A percentile compares a stretch with the other conserved stretches of the same genome.
These are phyloP conservation scores for Pangasianodon gigas DNA, from an alignment of 2,113 vertebrate genomes.

Conservation along the genomic window DNA sequence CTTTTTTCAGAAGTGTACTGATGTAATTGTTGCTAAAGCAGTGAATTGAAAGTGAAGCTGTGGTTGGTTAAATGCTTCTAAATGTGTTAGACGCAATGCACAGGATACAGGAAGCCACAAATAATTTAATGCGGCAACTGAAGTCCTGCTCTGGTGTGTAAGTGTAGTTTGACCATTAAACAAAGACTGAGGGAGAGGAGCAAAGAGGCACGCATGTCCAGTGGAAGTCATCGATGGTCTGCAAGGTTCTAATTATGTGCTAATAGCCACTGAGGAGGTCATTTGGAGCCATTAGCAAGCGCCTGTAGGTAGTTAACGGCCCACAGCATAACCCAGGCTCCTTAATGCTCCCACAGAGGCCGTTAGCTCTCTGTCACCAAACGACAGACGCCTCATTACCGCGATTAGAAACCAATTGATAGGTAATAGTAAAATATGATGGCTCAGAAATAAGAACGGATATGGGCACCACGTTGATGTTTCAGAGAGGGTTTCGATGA, in stretches of 20 bases:
- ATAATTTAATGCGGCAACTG: constrained; percentile 47
- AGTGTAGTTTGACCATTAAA: constrained; percentile 50
- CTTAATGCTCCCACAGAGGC: constrained; percentile 82
- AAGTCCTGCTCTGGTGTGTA: constrained; percentile 44
- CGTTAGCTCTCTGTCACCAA: constrained; percentile 80
- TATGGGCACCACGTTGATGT: constrained; percentile 58
- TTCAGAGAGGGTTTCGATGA: not conserved
- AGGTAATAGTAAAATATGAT: constrained; percentile 84
- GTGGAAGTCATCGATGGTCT: constrained; percentile 80
- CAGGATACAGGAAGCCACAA: constrained; percentile 28
- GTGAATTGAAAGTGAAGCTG: constrained; percentile 4
- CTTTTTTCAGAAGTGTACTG: not conserved
- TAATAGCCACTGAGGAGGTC: constrained; percentile 85
- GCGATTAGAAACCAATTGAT: constrained; percentile 84
- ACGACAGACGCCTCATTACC: constrained; percentile 79
- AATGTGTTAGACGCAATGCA: constrained; percentile 25
- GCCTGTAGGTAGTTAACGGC: constrained; percentile 85
- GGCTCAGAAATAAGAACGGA: constrained; percentile 72
- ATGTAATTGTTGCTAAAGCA: not conserved
- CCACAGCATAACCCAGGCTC: constrained; percentile 81
- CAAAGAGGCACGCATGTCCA: constrained; percentile 68
- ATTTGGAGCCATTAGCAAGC: constrained; percentile 82
- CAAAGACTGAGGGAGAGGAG: constrained; percentile 44
- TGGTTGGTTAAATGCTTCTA: constrained; percentile 15
- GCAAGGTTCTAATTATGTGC: constrained; percentile 83